Conservation (phyloP, 2,888 invertebrate species). For the Erebia aethiops region DNA sequence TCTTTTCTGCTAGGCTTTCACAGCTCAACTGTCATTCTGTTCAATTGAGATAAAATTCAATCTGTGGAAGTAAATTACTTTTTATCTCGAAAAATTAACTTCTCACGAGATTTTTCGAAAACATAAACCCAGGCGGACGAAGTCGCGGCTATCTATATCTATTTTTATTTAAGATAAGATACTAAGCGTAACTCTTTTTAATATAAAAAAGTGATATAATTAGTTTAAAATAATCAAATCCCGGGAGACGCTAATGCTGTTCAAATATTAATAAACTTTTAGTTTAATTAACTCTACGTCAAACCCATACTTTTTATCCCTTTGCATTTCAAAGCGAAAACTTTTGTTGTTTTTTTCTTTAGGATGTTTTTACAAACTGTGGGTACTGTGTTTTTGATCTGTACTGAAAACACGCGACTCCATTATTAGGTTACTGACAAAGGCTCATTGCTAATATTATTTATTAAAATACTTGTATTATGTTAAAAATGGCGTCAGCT, state of each 20-base stretch:
- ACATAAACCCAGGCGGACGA: too few species aligned
- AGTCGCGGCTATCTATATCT: too few species aligned
- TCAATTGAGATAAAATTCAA: too few species aligned
- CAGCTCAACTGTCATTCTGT: too few species aligned
- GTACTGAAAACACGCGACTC: neutral
- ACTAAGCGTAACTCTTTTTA: slow-evolving; percentile 28
- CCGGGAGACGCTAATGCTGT: slow-evolving; percentile 20
- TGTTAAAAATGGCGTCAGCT: neutral
- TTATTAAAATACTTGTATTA: neutral
- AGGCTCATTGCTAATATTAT: neutral
- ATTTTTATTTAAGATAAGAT: too few species aligned
- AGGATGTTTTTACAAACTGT: neutral
- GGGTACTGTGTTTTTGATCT: neutral
- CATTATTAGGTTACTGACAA: neutral
- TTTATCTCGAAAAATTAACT: too few species aligned
- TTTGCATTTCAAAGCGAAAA: slow-evolving; percentile 17
- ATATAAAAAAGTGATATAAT: slow-evolving; percentile 8
- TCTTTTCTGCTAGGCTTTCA: too few species aligned
- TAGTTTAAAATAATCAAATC: neutral
- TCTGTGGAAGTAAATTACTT: too few species aligned
- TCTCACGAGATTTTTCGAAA: too few species aligned
- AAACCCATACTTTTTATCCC: slow-evolving; percentile 2
- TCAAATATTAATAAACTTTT: slow-evolving; percentile 23
- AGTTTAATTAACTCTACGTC: slow-evolving; percentile 19
- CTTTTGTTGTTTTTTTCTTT: slow-evolving; percentile 14